A percentile compares a stretch with the other conserved stretches of the same genome.
phyloP scores from a whole-genome alignment of 2,888 invertebrate species.

The Gnatocerus cornutus region DNA sequence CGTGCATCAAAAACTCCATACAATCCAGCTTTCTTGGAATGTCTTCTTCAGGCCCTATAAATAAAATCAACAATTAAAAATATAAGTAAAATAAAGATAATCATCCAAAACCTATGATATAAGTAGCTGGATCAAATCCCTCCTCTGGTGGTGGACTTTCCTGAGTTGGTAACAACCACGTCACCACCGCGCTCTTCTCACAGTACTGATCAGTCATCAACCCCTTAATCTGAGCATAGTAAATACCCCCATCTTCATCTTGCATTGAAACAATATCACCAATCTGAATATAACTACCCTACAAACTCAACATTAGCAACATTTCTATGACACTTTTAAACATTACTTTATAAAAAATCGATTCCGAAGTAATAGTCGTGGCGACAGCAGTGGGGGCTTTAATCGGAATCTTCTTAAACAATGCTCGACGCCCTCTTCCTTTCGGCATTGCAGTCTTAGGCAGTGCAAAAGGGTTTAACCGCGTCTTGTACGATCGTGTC shows the following conservation, averaged over 20 bases:
- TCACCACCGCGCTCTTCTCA: conserved; percentile 92
- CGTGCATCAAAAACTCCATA: conserved; percentile 95
- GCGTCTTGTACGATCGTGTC: conserved; percentile 72
- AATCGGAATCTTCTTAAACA: conserved; percentile 86
- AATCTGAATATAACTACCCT: conserved; percentile 88
- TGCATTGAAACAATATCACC: conserved; percentile 93
- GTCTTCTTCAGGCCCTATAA: conserved; percentile 90
- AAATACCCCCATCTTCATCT: conserved; percentile 84
- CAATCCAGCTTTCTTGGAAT: conserved; percentile 87
- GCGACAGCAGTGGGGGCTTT: conserved; percentile 88
- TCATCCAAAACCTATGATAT: conserved; percentile 81
- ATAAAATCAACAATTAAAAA: neutral
- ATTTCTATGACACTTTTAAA: neutral
- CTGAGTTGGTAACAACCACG: conserved; percentile 92
- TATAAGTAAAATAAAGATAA: neutral
- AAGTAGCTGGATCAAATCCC: conserved; percentile 90
- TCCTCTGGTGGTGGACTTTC: conserved; percentile 85
- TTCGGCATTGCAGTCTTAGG: conserved; percentile 72
- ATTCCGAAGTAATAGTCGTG: conserved; percentile 86
- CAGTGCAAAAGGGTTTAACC: conserved; percentile 70
- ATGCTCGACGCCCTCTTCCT: conserved; percentile 83
- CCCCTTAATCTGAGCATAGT: conserved; percentile 92
- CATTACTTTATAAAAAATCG: conserved; percentile 82
- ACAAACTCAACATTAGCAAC: conserved; percentile 52
- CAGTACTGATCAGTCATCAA: conserved; percentile 94